phyloP scores from a whole-genome alignment of 2,113 vertebrate genomes.

The Candoia aspera region DNA sequence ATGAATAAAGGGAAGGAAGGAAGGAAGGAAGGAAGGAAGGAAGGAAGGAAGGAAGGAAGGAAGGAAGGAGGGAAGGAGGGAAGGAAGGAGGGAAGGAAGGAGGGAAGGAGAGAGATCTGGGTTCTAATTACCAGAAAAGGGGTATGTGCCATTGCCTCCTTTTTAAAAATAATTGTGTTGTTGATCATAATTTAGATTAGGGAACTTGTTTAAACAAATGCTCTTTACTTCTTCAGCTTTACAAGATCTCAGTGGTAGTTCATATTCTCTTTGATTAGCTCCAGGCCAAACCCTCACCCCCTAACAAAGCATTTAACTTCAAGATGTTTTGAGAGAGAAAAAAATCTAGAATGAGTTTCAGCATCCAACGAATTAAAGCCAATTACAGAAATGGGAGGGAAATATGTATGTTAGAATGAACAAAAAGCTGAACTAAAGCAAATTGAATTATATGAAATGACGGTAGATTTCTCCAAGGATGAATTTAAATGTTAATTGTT shows the following conservation, averaged over 20 bases:
- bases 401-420: slow-evolving; percentile 15
- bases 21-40: background rate
- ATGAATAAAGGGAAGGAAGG: background rate
- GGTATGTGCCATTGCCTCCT: background rate
- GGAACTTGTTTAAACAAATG: background rate
- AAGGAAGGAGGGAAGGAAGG: too few relatives aligned
- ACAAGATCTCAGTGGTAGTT: background rate
- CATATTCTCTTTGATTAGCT: background rate
- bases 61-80: background rate
- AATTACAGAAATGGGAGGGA: slow-evolving; percentile 10
- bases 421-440: slow-evolving; percentile 3
- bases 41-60: background rate
- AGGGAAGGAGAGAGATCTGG: background rate
- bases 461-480: slow-evolving; percentile 9
- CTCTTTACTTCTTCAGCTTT: background rate
- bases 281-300: background rate
- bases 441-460: slow-evolving; percentile 22
- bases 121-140: background rate
- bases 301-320: background rate
- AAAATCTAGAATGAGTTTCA: background rate
- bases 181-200: background rate
- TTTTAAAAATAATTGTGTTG: background rate
- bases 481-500: background rate
- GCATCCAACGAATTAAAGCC: slow-evolving; percentile 12
- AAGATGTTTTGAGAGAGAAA: background rate